Base-by-base conservation (phyloP, 2,797 vertebrate genomes). In the Spatula versicolor region DNA sequence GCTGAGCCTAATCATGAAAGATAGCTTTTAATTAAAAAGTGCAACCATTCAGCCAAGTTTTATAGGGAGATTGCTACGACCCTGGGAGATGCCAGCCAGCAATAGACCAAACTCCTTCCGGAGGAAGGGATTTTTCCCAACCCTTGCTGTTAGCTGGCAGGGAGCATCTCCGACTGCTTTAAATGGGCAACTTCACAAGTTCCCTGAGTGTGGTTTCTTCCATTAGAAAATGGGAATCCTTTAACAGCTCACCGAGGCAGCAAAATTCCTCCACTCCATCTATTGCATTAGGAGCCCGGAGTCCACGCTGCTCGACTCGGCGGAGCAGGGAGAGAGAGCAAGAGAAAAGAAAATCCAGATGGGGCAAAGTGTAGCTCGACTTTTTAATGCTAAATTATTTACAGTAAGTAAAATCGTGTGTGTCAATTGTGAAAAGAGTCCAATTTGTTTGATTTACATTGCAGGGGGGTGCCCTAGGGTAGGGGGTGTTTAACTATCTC, bases 371-470 rank as follows among this genome's bases (percentile, higher is more conserved):
- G 83, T 88, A 95, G 93, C 94, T 97, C 46, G 96, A 97, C 96
- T 97, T 98, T 97, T 98, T 97, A 94, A 96, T 90, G 22, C 96
- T 99, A 96, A 99, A 99, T 99, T 98, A 98, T 99, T 99, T 98
- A 99, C 98, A 97, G 93, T 94, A 98, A 98, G 98, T 99, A 99
- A 99, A 99, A 99, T 98, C 97, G 98, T 98, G 98, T 98, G 98
- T 98, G 98, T 98, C 98, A 98, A 98, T 98, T 98, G 98, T 97
- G 98, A 98, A 98, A 98, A 98, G 98, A 98, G 98, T 98, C 98
- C 98, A 98, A 98, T 98, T 98, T 97, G 97, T 97, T 98, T 97
- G 97, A 98, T 97, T 97, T 98, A 98, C 98, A 98, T 98, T 97
- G 96, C 96, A 97, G 98, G 98, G 97, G 97, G 97, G 96, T 96